Evolutionary conservation across 2,113 vertebrate species (phyloP).

Genomic region (Daboia siamensis): DNA sequence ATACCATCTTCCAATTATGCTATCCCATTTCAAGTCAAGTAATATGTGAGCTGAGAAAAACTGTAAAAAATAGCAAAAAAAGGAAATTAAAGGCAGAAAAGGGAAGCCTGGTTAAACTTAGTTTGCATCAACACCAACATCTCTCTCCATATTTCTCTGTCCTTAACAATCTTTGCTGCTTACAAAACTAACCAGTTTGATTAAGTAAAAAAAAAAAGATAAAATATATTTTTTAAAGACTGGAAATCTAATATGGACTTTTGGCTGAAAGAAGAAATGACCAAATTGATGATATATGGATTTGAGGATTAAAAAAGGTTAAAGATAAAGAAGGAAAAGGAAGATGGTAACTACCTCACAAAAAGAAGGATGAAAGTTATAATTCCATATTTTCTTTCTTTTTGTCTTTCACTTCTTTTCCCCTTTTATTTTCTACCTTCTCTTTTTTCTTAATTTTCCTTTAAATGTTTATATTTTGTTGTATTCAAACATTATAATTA

Average conservation of each 20-base stretch:
- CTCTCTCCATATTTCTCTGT: not conserved
- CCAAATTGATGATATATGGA: not conserved
- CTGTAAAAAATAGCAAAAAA: not conserved
- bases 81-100: not conserved
- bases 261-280: not conserved
- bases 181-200: not conserved
- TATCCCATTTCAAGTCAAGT: not conserved
- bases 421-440: not conserved
- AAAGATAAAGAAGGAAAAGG: not conserved
- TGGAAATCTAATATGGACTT: not conserved
- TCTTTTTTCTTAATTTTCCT: not conserved
- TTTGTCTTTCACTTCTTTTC: not conserved
- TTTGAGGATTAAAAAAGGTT: not conserved
- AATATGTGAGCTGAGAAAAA: not conserved
- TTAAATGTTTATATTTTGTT: not conserved
- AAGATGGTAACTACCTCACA: not conserved
- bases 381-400: not conserved
- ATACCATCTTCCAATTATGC: not conserved
- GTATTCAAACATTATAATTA: not conserved
- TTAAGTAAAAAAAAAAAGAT: not conserved
- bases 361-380: not conserved
- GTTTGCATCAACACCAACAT: not conserved
- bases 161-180: not conserved
- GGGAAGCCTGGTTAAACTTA: not conserved
- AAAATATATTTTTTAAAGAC: not conserved